Evolutionary conservation across 1,140 invertebrate genomes (phyloP).

Genomic region (Holcopasites calliopsidis): DNA sequence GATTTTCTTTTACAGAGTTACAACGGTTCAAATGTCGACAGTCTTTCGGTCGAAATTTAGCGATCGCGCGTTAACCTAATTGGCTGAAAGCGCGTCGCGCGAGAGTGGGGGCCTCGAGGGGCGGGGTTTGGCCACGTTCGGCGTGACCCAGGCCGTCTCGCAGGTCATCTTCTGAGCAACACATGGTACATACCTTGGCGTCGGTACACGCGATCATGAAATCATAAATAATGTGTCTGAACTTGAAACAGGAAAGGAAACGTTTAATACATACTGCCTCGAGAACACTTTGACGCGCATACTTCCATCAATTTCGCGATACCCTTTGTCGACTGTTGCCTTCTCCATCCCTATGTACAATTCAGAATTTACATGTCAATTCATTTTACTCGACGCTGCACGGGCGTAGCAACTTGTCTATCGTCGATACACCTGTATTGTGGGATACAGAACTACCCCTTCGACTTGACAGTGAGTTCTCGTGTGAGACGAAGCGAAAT

Average conservation of each 20-base stretch:
- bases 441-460: not conserved
- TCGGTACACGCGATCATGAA: no score
- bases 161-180: no score
- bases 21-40: no score
- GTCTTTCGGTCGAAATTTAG: no score
- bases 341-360: not conserved
- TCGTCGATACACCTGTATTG: slow-evolving; percentile 20
- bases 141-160: no score
- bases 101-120: no score
- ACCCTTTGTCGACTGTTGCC: not conserved
- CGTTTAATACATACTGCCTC: not conserved
- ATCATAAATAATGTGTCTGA: not conserved
- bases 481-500: not conserved
- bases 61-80: no score
- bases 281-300: not conserved
- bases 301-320: not conserved
- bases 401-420: not conserved
- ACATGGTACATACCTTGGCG: no score
- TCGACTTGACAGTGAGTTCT: no score
- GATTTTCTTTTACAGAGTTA: no score
- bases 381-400: slow-evolving; percentile 15
- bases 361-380: slow-evolving; percentile 28
- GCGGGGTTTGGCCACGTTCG: no score
- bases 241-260: not conserved
- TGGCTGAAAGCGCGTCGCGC: no score